Evolutionary conservation across 1,140 invertebrate genomes (phyloP).

Genomic region (Drosophila parabipectinata): DNA sequence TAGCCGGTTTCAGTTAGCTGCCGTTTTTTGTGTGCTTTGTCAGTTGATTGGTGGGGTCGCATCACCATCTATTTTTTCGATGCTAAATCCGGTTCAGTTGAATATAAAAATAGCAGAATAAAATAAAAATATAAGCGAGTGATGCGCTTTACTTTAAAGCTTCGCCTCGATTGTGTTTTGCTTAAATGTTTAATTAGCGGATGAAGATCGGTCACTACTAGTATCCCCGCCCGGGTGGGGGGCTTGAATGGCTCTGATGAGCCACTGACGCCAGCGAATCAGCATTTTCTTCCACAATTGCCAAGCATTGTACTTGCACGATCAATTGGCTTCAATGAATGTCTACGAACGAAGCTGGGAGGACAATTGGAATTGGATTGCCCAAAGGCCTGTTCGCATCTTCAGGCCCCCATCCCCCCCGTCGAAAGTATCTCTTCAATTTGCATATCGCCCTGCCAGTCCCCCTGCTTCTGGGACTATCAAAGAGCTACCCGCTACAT

Average conservation of each 20-base stretch:
- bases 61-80: conserved; percentile 43
- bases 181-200: conserved; percentile 51
- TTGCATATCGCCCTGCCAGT: conserved; percentile 17
- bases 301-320: conserved; percentile 50
- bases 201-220: conserved; percentile 19
- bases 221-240: not conserved
- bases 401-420: not conserved
- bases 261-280: conserved; percentile 39
- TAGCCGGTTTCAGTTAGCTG: conserved; percentile 59
- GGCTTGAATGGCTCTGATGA: conserved; percentile 5
- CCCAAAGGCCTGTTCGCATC: conserved; percentile 25
- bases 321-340: conserved; percentile 78
- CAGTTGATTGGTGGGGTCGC: conserved; percentile 29
- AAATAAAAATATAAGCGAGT: conserved; percentile 32
- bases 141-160: conserved; percentile 21
- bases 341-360: conserved; percentile 52
- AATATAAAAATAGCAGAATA: conserved; percentile 38
- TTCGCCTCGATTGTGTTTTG: conserved; percentile 20
- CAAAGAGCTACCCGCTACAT: conserved; percentile 10
- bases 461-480: conserved; percentile 13
- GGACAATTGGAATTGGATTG: conserved; percentile 49
- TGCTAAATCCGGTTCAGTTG: conserved; percentile 48
- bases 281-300: conserved; percentile 17
- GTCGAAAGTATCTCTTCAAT: conserved; percentile 22
- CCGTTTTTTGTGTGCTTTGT: conserved; percentile 10